phyloP scores from a whole-genome alignment of 2,113 vertebrate species.

The Burhinus bistriatus region DNA sequence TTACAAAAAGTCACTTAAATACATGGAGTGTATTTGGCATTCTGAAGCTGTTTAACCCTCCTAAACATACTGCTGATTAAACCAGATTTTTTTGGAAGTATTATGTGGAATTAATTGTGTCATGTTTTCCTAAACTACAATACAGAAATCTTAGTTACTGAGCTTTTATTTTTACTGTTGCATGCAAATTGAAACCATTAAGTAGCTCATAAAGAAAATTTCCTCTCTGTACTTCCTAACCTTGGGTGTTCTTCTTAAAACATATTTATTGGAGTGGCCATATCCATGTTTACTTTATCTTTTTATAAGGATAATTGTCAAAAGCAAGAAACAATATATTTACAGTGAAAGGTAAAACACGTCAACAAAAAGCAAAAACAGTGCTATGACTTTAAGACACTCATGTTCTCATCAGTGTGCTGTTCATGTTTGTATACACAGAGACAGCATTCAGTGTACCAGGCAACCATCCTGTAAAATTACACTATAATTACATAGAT shows the following conservation, averaged over 20 bases:
- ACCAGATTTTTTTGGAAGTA: constrained; percentile 33
- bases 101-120: constrained; percentile 34
- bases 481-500: background rate
- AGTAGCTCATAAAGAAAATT: constrained; percentile 34
- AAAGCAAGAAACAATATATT: background rate
- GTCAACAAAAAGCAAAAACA: background rate
- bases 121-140: constrained; percentile 35
- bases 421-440: background rate
- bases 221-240: constrained; percentile 1
- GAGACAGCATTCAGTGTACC: background rate
- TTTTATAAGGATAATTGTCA: background rate
- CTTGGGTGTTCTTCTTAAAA: constrained; percentile 1
- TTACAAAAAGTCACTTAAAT: background rate
- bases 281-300: background rate
- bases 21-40: background rate
- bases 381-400: background rate
- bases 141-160: constrained; percentile 26
- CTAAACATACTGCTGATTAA: background rate
- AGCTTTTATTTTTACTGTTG: constrained; percentile 41
- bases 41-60: background rate
- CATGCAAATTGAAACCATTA: constrained; percentile 48
- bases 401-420: rapidly evolving
- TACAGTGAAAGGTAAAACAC: background rate
- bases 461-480: background rate
- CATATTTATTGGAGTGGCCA: background rate